Conservation (phyloP, 2,797 vertebrate genomes). For the Hydrolagus colliei region DNA sequence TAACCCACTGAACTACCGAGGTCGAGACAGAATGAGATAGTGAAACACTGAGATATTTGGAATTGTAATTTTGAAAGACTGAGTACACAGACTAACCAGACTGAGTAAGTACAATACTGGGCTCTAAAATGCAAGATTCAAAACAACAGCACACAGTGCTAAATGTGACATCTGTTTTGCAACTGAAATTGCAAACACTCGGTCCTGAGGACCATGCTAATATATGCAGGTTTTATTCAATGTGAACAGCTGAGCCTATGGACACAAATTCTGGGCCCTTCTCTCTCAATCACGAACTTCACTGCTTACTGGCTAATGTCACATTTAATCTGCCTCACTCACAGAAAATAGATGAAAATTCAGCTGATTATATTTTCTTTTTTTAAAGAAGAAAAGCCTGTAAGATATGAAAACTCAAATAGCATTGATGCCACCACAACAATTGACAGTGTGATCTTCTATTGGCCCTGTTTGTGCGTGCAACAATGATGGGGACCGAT, state of each 20-base stretch:
- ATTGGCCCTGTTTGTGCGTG: conserved; percentile 51
- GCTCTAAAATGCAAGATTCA: background rate
- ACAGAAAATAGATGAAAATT: conserved; percentile 17
- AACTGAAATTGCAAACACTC: too few relatives aligned
- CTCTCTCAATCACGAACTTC: background rate
- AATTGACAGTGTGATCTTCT: conserved; percentile 52
- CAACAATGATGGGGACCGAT: conserved; percentile 56
- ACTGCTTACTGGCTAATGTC: background rate
- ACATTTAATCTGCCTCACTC: conserved; percentile 25
- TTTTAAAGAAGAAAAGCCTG: conserved; percentile 22
- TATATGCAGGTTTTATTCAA: conserved; percentile 13
- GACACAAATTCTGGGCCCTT: conserved; percentile 33
- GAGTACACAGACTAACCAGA: too few relatives aligned
- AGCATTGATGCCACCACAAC: conserved; percentile 48
- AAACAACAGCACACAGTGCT: background rate
- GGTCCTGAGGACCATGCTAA: too few relatives aligned
- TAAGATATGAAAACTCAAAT: conserved; percentile 25
- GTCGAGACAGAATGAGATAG: too few relatives aligned
- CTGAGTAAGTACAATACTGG: too few relatives aligned
- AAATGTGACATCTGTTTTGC: too few relatives aligned
- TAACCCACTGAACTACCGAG: too few relatives aligned
- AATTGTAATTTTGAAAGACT: too few relatives aligned
- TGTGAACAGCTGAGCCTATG: conserved; percentile 48
- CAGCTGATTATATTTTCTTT: background rate
- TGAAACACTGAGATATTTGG: too few relatives aligned